Evolutionary conservation across 2,888 invertebrate genomes (phyloP).

Genomic region (Scaptomyza tumidula): DNA sequence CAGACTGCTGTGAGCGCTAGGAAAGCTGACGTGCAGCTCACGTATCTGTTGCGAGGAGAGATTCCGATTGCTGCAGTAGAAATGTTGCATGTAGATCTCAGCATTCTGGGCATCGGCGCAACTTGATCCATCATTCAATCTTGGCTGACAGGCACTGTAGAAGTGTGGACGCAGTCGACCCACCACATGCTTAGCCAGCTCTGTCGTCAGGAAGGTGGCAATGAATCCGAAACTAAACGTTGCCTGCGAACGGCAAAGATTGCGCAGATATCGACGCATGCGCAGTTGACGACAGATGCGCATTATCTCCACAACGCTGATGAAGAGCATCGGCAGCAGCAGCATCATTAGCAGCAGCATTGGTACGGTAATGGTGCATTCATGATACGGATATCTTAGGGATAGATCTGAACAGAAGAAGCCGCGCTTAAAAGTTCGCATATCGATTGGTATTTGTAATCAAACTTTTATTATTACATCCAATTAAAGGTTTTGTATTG

Average conservation of each 20-base stretch:
- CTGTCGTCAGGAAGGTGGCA: conserved; percentile 78
- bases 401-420: conserved; percentile 80
- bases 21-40: conserved; percentile 81
- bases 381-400: conserved; percentile 80
- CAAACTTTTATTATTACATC: no score
- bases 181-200: conserved; percentile 79
- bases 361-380: conserved; percentile 79
- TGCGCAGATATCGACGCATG: conserved; percentile 73
- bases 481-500: no score
- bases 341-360: conserved; percentile 80
- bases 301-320: conserved; percentile 79
- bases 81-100: conserved; percentile 73
- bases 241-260: conserved; percentile 71
- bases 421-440: conserved; percentile 80
- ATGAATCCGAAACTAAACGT: conserved; percentile 81
- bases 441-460: not conserved
- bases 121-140: conserved; percentile 71
- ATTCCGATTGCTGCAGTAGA: conserved; percentile 77
- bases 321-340: conserved; percentile 79
- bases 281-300: conserved; percentile 77
- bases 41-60: conserved; percentile 72
- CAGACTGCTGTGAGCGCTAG: conserved; percentile 79
- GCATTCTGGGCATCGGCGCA: conserved; percentile 74
- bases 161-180: conserved; percentile 80
- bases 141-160: conserved; percentile 77